A percentile compares a stretch with the other conserved stretches of the same genome.
Evolutionary conservation across 30 jellyfish, hydroid and myxozoan species (phyloP).

Genomic region (Chironex yamaguchii): DNA sequence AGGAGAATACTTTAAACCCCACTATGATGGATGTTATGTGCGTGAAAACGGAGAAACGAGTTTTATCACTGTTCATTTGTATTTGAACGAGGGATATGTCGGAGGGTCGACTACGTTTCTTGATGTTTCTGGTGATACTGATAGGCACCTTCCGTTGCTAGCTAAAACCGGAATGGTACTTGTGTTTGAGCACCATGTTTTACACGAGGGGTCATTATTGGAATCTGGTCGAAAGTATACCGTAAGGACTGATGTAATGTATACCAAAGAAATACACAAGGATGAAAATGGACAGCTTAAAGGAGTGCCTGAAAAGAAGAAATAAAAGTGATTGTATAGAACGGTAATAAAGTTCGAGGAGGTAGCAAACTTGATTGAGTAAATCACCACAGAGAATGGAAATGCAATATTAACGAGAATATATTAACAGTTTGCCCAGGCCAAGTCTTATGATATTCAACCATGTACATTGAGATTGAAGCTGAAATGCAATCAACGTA

Average conservation of each 20-base stretch:
- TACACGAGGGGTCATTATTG: constrained; percentile 66
- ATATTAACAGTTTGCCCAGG: no score
- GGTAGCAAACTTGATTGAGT: no score
- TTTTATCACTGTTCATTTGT: constrained; percentile 51
- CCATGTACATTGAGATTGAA: no score
- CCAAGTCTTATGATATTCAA: no score
- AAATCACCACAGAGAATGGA: no score
- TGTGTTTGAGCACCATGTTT: constrained; percentile 59
- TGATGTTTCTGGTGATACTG: background rate
- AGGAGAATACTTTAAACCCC: constrained; percentile 79
- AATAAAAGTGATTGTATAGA: no score
- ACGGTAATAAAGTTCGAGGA: no score
- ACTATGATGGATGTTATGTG: constrained; percentile 60
- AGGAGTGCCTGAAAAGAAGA: no score
- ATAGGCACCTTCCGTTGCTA: background rate
- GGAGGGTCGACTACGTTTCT: constrained; percentile 55
- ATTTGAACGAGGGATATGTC: constrained; percentile 62
- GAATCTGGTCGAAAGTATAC: constrained; percentile 64
- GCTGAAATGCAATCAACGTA: no score
- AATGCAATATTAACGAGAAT: no score
- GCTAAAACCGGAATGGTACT: constrained; percentile 39
- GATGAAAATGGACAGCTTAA: no score
- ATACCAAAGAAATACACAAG: constrained; percentile 7
- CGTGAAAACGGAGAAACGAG: constrained; percentile 70
- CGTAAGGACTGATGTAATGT: constrained; percentile 75